These are phyloP conservation scores for Ctenomys sociabilis DNA, from an alignment of 2,113 vertebrate genomes.

Conservation along the genomic window DNA sequence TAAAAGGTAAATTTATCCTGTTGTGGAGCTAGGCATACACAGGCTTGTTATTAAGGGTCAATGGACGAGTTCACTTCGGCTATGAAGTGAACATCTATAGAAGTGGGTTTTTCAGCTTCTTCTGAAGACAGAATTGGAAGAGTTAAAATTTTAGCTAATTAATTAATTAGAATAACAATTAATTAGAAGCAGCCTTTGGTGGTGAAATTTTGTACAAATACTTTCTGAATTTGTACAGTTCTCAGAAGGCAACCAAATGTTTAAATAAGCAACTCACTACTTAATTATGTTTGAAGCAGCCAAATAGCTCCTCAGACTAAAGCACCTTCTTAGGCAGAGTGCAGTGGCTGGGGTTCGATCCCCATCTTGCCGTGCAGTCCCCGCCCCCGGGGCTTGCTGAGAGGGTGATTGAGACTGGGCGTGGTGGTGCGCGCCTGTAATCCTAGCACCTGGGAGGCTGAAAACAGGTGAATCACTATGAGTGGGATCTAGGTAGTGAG, in stretches of 20 bases:
- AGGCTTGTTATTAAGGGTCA: neutral
- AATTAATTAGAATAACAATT: too few species aligned
- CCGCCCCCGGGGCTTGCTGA: too few species aligned
- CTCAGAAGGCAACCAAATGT: conserved; percentile 1
- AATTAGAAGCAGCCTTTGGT: neutral
- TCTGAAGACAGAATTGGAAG: neutral
- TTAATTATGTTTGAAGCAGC: neutral
- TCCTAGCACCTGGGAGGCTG: too few species aligned
- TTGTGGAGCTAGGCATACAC: neutral
- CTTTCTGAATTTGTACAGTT: neutral
- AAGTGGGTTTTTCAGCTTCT: neutral
- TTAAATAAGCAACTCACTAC: neutral
- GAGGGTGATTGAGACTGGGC: too few species aligned
- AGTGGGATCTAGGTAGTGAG: too few species aligned
- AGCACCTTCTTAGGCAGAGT: too few species aligned
- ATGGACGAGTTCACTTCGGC: neutral
- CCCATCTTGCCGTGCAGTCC: too few species aligned
- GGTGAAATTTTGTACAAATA: conserved; percentile 43
- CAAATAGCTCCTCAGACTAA: too few species aligned
- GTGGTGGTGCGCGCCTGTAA: too few species aligned
- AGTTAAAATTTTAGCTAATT: neutral
- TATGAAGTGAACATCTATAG: neutral
- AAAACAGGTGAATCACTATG: too few species aligned
- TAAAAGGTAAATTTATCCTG: neutral
- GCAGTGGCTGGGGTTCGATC: too few species aligned